phyloP scores from a whole-genome alignment of 2,797 vertebrate genomes.

The Notamacropus eugenii region DNA sequence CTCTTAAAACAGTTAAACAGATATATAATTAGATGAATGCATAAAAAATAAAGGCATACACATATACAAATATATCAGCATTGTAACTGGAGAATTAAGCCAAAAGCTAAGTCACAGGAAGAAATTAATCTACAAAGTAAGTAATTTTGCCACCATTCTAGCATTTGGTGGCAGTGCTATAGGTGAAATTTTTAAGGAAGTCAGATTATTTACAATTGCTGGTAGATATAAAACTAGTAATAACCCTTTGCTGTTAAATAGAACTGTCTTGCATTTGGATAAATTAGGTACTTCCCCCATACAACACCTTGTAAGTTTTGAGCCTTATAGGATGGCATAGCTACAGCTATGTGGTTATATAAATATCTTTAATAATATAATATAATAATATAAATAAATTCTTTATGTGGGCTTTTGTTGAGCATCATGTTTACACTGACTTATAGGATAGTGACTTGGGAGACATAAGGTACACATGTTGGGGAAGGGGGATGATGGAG shows the following conservation, averaged over 20 bases:
- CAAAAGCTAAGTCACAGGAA: neutral
- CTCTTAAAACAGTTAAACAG: neutral
- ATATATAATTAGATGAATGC: neutral
- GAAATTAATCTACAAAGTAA: neutral
- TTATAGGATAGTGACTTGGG: neutral
- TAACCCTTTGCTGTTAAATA: neutral
- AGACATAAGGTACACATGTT: neutral
- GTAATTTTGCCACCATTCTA: neutral
- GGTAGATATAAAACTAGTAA: neutral
- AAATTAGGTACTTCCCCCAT: neutral
- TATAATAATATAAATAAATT: no score
- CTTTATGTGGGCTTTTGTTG: neutral
- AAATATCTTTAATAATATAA: neutral
- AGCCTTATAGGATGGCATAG: neutral
- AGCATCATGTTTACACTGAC: neutral
- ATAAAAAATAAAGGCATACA: neutral
- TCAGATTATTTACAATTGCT: neutral
- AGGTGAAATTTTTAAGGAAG: neutral
- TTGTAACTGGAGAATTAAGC: neutral
- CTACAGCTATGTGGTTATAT: neutral
- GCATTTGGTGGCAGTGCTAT: neutral
- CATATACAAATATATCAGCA: neutral
- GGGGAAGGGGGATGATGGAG: neutral
- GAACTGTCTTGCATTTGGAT: neutral
- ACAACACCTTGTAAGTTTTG: neutral